A percentile compares a stretch with the other conserved stretches of the same genome.
Evolutionary conservation across 1,140 invertebrate species (phyloP).

Genomic region (Drosophila nigromelanica): DNA sequence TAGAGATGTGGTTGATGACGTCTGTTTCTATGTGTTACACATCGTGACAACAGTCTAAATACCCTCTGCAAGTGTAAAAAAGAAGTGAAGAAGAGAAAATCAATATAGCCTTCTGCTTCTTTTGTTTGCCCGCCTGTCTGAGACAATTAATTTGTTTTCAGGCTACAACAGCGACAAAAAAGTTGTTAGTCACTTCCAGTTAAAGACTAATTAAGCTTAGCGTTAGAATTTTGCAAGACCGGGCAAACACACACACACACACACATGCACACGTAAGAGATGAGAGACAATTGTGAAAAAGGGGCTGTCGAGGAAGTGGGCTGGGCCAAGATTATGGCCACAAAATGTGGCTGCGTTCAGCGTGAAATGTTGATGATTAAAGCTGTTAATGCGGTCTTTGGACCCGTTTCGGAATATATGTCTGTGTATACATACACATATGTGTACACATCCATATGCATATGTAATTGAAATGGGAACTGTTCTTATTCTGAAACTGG

Average conservation of each 20-base stretch:
- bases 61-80: too few relatives aligned
- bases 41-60: too few relatives aligned
- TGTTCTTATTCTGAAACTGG: slow-evolving; percentile 10
- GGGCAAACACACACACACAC: background rate
- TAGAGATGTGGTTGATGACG: too few relatives aligned
- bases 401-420: slow-evolving; percentile 11
- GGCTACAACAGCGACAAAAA: slow-evolving; percentile 51
- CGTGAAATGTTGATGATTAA: slow-evolving; percentile 22
- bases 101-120: slow-evolving; percentile 65
- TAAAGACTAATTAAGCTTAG: slow-evolving; percentile 76
- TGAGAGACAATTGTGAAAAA: slow-evolving; percentile 6
- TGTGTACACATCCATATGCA: background rate
- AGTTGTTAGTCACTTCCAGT: slow-evolving; percentile 79
- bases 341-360: slow-evolving; percentile 2
- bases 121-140: slow-evolving; percentile 51
- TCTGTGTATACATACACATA: background rate
- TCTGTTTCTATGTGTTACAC: too few relatives aligned
- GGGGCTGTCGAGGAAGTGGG: background rate
- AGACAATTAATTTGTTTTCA: slow-evolving; percentile 72
- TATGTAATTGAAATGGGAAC: slow-evolving; percentile 3
- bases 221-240: slow-evolving; percentile 72
- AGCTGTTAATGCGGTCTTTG: slow-evolving; percentile 19
- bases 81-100: slow-evolving; percentile 38
- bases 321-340: background rate
- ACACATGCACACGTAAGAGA: background rate